A percentile compares a stretch with the other conserved stretches of the same genome.
These are phyloP conservation scores for Drosophila peninsularis DNA, from an alignment of 2,888 invertebrate genomes.

Conservation along the genomic window DNA sequence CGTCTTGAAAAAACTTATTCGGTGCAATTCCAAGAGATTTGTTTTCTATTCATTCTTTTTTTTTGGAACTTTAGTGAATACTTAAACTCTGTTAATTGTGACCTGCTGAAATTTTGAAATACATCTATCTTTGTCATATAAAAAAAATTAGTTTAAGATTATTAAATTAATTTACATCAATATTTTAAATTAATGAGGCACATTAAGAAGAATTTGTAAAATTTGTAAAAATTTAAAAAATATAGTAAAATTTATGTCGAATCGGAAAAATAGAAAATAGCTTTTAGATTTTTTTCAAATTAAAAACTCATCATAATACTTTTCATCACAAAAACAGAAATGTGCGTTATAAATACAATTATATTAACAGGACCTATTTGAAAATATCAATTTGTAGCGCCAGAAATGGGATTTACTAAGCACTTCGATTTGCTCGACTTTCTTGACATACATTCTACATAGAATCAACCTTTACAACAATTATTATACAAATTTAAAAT, in stretches of 20 bases:
- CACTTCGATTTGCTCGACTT: constrained; percentile 31
- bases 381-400: constrained; percentile 45
- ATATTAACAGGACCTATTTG: constrained; percentile 36
- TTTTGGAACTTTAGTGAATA: constrained; percentile 22
- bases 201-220: constrained; percentile 76
- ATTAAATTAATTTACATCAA: constrained; percentile 13
- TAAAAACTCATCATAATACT: constrained; percentile 62
- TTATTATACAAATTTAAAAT: constrained; percentile 65
- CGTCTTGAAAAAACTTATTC: constrained; percentile 23
- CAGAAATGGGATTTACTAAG: constrained; percentile 18
- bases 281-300: constrained; percentile 28
- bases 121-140: constrained; percentile 14
- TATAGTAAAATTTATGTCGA: constrained; percentile 16
- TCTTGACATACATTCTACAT: constrained; percentile 21
- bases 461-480: constrained; percentile 68
- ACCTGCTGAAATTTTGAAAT: constrained; percentile 25
- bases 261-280: constrained; percentile 18
- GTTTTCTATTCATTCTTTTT: not conserved
- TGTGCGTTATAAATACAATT: constrained; percentile 31
- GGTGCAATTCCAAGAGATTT: constrained; percentile 28
- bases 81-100: constrained; percentile 11
- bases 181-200: constrained; percentile 71
- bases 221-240: constrained; percentile 38
- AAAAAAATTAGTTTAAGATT: constrained; percentile 8
- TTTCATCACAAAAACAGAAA: constrained; percentile 58